Evolutionary conservation across 1,140 invertebrate genomes (phyloP).

Genomic region (Zaprionus inermis): DNA sequence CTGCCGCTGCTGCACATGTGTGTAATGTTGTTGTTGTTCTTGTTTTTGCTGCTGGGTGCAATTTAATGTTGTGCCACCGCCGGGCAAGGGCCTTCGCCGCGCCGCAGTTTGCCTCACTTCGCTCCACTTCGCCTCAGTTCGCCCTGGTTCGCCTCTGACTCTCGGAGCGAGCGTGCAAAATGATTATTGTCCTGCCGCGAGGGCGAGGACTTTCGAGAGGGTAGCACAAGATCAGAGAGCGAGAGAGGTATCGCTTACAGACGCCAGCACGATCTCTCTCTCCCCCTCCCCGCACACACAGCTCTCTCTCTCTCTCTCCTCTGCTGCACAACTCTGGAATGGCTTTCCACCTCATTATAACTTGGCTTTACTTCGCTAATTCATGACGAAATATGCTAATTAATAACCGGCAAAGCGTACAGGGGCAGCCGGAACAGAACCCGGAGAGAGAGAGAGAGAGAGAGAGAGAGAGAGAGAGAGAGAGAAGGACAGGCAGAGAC

Average conservation of each 20-base stretch:
- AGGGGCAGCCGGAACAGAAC: slow-evolving; percentile 13
- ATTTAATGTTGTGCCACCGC: slow-evolving; percentile 72
- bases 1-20: slow-evolving; percentile 14
- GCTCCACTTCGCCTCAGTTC: background rate
- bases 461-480: background rate
- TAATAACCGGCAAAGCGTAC: slow-evolving; percentile 50
- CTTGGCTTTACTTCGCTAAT: slow-evolving; percentile 55
- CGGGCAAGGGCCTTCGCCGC: slow-evolving; percentile 36
- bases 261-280: slow-evolving; percentile 21
- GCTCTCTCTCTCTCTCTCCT: background rate
- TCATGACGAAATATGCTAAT: slow-evolving; percentile 76
- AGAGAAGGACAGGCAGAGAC: background rate
- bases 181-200: slow-evolving; percentile 62
- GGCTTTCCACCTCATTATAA: slow-evolving; percentile 69
- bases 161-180: slow-evolving; percentile 57
- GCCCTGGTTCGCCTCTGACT: background rate
- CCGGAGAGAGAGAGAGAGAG: background rate
- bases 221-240: slow-evolving; percentile 11
- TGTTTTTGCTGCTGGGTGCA: slow-evolving; percentile 48
- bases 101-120: no score
- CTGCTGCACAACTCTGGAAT: slow-evolving; percentile 5
- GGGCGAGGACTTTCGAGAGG: slow-evolving; percentile 12
- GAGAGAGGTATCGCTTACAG: slow-evolving; percentile 32
- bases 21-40: slow-evolving; percentile 36
- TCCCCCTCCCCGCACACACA: no score